Percentiles rank a stretch among this genome's conserved stretches.
These are phyloP conservation scores for human DNA, from an alignment of 2,113 vertebrate species.

Conservation along the genomic window GRCh38 chr22:48235501-48236000, in stretches of 20 bases:
- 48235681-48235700: neutral
- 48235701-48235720: fast-evolving
- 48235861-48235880: too few species aligned
- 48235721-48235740: fast-evolving
- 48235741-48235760: neutral
- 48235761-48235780: neutral
- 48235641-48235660: too few species aligned
- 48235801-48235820: neutral
- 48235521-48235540: neutral
- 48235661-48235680: too few species aligned
- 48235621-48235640: too few species aligned
- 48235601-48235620: fast-evolving
- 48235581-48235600: neutral
- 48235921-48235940: too few species aligned
- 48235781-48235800: neutral
- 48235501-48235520: too few species aligned
- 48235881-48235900: neutral
- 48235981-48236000: fast-evolving
- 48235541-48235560: neutral
- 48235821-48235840: neutral
- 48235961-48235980: neutral
- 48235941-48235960: fast-evolving
- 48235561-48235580: neutral
- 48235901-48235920: neutral
- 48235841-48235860: fast-evolving